Conservation (phyloP, 2,113 vertebrate species). For the Triplophysa siluroides region DNA sequence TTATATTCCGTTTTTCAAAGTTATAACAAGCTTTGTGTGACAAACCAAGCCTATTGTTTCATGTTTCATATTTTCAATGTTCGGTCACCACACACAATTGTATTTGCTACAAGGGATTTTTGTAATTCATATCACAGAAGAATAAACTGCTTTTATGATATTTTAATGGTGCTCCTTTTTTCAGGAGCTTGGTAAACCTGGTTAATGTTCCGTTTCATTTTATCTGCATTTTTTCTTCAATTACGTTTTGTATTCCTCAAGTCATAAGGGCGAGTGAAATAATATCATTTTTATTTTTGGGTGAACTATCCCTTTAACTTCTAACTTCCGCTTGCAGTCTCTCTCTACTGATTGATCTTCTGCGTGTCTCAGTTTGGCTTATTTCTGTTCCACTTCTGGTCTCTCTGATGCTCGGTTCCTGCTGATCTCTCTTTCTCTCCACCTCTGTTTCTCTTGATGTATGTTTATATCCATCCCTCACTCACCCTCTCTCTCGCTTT, state of each 20-base stretch:
- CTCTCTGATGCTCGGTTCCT: conserved; percentile 50
- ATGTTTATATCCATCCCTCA: conserved; percentile 16
- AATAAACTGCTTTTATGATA: too few species aligned
- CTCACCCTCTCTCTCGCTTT: conserved; percentile 52
- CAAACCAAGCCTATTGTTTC: too few species aligned
- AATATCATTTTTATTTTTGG: neutral
- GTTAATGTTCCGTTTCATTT: too few species aligned
- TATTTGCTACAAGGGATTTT: too few species aligned
- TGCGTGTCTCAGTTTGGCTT: neutral
- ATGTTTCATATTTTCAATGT: too few species aligned
- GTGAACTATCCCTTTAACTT: neutral
- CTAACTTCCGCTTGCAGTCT: neutral
- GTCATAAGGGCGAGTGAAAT: neutral
- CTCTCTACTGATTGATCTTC: neutral
- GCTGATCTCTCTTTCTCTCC: conserved; percentile 55
- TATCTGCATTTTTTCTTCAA: neutral
- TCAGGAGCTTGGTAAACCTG: too few species aligned
- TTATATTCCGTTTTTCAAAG: too few species aligned
- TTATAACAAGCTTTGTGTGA: too few species aligned
- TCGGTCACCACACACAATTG: too few species aligned
- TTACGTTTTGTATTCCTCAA: neutral
- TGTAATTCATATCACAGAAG: too few species aligned
- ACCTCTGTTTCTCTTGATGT: conserved; percentile 34
- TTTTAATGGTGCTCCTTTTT: too few species aligned
- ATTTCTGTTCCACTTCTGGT: conserved; percentile 28